A percentile compares a stretch with the other conserved stretches of the same genome.
Evolutionary conservation across 2,113 vertebrate species (phyloP).

Genomic region (Chlorodrepanis virens): DNA sequence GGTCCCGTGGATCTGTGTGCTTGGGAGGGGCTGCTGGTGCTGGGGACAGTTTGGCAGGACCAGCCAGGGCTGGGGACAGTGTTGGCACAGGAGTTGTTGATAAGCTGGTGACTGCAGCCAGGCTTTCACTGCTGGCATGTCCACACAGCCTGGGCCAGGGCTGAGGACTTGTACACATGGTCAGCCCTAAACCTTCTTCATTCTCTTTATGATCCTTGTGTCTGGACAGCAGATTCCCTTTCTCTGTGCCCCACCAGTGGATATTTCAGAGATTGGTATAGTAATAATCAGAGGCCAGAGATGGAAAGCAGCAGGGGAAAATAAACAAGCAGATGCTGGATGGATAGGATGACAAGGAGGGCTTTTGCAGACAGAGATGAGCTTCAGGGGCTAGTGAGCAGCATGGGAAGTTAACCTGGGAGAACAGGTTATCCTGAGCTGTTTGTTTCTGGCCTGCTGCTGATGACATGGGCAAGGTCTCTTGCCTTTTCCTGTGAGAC

Average conservation of each 20-base stretch:
- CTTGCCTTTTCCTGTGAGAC: not conserved
- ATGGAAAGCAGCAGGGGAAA: not conserved
- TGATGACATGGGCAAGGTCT: not conserved
- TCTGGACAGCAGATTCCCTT: not conserved
- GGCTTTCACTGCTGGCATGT: not conserved
- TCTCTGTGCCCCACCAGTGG: not conserved
- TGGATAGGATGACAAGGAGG: not conserved
- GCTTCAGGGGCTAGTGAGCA: not conserved
- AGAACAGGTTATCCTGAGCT: not conserved
- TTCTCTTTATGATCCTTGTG: rapidly evolving
- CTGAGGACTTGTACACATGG: rapidly evolving
- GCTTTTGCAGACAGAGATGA: not conserved
- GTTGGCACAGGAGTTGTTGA: rapidly evolving
- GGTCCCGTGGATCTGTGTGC: rapidly evolving
- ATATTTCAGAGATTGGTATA: rapidly evolving
- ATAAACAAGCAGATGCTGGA: not conserved
- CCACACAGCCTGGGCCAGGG: rapidly evolving
- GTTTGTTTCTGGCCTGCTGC: not conserved
- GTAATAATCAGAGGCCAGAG: not conserved
- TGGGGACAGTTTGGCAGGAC: rapidly evolving
- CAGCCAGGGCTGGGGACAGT: rapidly evolving
- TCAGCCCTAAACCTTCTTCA: not conserved
- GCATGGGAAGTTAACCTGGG: not conserved
- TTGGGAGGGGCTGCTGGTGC: not conserved
- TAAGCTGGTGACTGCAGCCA: rapidly evolving